A percentile compares a stretch with the other conserved stretches of the same genome.
Conservation (phyloP, 2,888 invertebrate genomes). For the Augiades crinisus region DNA sequence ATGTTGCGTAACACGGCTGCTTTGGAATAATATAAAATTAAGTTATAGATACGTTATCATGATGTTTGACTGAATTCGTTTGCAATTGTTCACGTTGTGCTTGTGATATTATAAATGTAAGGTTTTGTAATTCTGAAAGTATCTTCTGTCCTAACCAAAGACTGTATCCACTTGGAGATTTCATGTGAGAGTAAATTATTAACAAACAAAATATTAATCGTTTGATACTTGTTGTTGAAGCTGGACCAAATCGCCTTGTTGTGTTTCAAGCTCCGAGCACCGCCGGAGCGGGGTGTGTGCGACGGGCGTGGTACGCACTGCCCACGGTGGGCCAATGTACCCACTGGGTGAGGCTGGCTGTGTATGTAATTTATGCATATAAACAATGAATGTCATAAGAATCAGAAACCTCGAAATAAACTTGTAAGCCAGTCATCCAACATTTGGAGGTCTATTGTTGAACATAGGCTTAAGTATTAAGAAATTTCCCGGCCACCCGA, state of each 20-base stretch:
- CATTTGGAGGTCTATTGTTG: too few species aligned
- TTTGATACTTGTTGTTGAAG: conserved; percentile 56
- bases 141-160: conserved; percentile 77
- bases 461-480: too few species aligned
- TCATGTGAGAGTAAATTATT: conserved; percentile 50
- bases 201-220: conserved; percentile 43
- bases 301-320: not conserved
- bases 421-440: too few species aligned
- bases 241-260: conserved; percentile 70
- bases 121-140: conserved; percentile 54
- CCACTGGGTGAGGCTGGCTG: too few species aligned
- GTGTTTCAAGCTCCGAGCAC: conserved; percentile 40
- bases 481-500: too few species aligned
- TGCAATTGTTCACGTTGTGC: conserved; percentile 50
- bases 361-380: too few species aligned
- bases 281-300: conserved; percentile 7
- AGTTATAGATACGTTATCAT: conserved; percentile 21
- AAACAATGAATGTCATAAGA: too few species aligned
- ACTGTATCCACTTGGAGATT: conserved; percentile 68
- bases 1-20: conserved; percentile 12
- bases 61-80: conserved; percentile 42
- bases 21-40: conserved; percentile 16
- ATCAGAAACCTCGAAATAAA: too few species aligned
- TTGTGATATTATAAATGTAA: conserved; percentile 78
- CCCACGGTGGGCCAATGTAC: not conserved